Evolutionary conservation across 2,888 invertebrate species (phyloP).

Genomic region (Ormia ochracea): DNA sequence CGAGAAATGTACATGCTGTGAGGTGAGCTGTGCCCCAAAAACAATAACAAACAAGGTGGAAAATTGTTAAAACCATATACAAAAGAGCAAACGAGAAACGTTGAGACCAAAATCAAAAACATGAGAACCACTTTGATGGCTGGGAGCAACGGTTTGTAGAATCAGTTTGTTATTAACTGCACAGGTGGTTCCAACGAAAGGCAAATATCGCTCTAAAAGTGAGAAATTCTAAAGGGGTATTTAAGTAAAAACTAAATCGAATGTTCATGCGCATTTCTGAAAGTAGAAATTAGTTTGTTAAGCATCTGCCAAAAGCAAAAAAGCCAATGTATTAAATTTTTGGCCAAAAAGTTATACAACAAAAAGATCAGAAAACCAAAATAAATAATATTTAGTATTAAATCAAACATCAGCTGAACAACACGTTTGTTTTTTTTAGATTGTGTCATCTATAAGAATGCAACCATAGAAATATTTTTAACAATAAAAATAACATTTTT

Average conservation of each 20-base stretch:
- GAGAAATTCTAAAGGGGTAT: not conserved
- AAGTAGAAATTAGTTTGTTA: not conserved
- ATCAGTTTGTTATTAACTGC: conserved; percentile 4
- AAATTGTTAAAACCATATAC: not conserved
- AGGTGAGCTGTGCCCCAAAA: conserved; percentile 26
- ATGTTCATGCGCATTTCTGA: not conserved
- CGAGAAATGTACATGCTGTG: not conserved
- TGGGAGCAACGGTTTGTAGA: not conserved
- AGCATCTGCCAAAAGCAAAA: not conserved
- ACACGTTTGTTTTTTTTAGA: conserved; percentile 14
- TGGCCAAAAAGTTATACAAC: not conserved
- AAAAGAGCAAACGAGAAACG: conserved; percentile 3
- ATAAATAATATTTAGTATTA: conserved; percentile 11
- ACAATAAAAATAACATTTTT: conserved; percentile 9
- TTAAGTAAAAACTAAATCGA: not conserved
- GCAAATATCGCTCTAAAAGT: not conserved
- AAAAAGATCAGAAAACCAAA: conserved; percentile 13
- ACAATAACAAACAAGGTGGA: not conserved
- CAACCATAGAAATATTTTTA: not conserved
- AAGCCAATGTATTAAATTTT: not conserved
- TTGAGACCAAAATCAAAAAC: not conserved
- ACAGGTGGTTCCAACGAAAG: not conserved
- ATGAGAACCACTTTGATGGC: not conserved
- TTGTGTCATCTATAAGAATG: conserved; percentile 18
- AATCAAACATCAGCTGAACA: not conserved